Evolutionary conservation across 2,888 invertebrate species (phyloP), one percentile per base, ranked within the genome.

Genomic region (Choreutis nemorana): DNA sequence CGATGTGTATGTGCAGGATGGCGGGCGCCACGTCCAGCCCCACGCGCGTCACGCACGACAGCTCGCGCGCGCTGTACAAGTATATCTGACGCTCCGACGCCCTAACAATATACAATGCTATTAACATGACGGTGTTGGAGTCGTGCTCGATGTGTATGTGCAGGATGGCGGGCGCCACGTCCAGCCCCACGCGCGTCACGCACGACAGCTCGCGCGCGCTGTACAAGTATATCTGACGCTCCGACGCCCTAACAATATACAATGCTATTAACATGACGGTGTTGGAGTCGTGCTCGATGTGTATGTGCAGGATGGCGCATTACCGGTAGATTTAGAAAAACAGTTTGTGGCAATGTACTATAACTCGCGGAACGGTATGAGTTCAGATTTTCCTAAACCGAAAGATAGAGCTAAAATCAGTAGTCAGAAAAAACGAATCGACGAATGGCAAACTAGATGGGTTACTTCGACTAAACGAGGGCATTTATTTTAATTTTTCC

Each of bases 111-210:
- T 14, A n/a, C 13, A 23, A n/a, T n/a, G n/a, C n/a, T n/a, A n/a
- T n/a, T n/a, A n/a, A n/a, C n/a, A n/a, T n/a, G n/a, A n/a, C n/a
- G n/a, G n/a, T n/a, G n/a, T n/a, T n/a, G 45, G 94, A 95, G 53
- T 97, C 97, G 59, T 94, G 93, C 66, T 98, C 97, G 54, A 96
- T 93, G 67, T 89, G 90, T 6, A 92, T 93, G 57, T 96, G 90
- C 29, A 97, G 80, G 45, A 97, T 94, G 27, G 97, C 91, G 3
- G 97, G 96, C 10, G 94, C 93, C 14, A 92, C 92, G 70, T 96
- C 96, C 41, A 91, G 60, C 0, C 91, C 90, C 26, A 91, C 87
- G 50, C 90, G 88, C 18, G 96, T 75, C 0, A 91, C 86, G 29
- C 85, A 80, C 11, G 82, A 82, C 31, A 96, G 72, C 51, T 91